A percentile compares a stretch with the other conserved stretches of the same genome.
These are phyloP conservation scores for Dysidea cf. avara DNA, from an alignment of 37 sponge, comb jelly and placozoan species.

Conservation along the genomic window DNA sequence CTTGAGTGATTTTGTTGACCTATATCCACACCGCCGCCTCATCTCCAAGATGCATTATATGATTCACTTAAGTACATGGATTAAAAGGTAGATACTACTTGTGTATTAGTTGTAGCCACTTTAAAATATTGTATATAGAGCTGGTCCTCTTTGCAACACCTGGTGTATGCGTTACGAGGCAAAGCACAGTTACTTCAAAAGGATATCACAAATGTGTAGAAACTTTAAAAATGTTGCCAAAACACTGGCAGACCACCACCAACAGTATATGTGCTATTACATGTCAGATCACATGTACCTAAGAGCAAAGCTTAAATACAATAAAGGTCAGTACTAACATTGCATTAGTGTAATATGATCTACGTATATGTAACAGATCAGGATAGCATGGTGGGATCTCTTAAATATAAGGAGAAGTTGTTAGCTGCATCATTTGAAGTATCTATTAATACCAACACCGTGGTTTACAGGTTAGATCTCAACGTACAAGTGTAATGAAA, in stretches of 20 bases:
- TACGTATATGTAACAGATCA: too few relatives aligned
- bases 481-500: too few relatives aligned
- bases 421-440: too few relatives aligned
- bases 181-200: slow-evolving; percentile 51
- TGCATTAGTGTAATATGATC: too few relatives aligned
- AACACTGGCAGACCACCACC: slow-evolving; percentile 46
- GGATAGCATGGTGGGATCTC: too few relatives aligned
- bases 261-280: slow-evolving; percentile 41
- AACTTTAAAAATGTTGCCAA: slow-evolving; percentile 51
- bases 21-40: slow-evolving; percentile 37
- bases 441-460: too few relatives aligned
- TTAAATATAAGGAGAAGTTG: too few relatives aligned
- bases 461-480: too few relatives aligned
- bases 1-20: slow-evolving; percentile 24
- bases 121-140: slow-evolving; percentile 23
- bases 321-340: too few relatives aligned
- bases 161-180: slow-evolving; percentile 75
- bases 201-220: slow-evolving; percentile 6
- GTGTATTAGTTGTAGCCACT: neutral
- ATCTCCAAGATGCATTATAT: slow-evolving; percentile 64
- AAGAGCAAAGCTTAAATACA: too few relatives aligned
- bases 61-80: slow-evolving; percentile 52
- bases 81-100: slow-evolving; percentile 21
- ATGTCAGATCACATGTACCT: too few relatives aligned
- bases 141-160: slow-evolving; percentile 39